Conservation (phyloP, 2,888 invertebrate species). For the Calliscelio sp. region DNA sequence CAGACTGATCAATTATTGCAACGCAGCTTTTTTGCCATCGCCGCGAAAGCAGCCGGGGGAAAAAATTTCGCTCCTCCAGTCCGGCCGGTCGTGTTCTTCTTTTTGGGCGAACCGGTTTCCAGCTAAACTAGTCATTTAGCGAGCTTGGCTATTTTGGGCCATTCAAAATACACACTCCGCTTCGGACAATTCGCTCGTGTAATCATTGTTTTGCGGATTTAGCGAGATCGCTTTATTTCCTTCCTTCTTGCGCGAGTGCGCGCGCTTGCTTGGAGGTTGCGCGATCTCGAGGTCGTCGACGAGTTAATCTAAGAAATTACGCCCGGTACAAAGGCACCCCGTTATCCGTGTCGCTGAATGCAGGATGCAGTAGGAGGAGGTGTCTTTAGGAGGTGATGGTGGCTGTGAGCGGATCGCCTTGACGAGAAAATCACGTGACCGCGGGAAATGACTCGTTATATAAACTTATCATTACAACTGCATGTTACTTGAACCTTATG, state of each 20-base stretch:
- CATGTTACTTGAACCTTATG: constrained; percentile 77
- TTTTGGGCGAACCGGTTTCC: constrained; percentile 73
- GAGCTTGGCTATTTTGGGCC: constrained; percentile 63
- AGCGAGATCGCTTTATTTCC: constrained; percentile 4
- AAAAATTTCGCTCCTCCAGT: constrained; percentile 63
- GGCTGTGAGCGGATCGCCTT: constrained; percentile 85
- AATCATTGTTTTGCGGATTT: constrained; percentile 25
- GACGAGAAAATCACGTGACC: constrained; percentile 84
- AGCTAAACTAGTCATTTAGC: constrained; percentile 70
- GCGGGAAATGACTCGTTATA: constrained; percentile 86
- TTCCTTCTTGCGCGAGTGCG: not conserved
- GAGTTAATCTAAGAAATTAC: constrained; percentile 68
- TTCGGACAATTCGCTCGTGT: constrained; percentile 21
- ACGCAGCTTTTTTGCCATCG: constrained; percentile 69
- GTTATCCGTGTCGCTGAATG: constrained; percentile 67
- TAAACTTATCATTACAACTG: constrained; percentile 84
- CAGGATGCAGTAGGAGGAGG: constrained; percentile 70
- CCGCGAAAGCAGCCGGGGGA: constrained; percentile 61
- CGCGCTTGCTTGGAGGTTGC: constrained; percentile 30
- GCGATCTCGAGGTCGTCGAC: constrained; percentile 48
- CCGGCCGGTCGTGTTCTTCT: constrained; percentile 53
- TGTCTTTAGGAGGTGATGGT: constrained; percentile 72
- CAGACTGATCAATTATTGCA: constrained; percentile 75
- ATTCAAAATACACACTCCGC: constrained; percentile 38
- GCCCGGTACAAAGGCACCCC: constrained; percentile 71